phyloP scores from a whole-genome alignment of 2,888 invertebrate genomes.

The Lasioglossum malachurum region DNA sequence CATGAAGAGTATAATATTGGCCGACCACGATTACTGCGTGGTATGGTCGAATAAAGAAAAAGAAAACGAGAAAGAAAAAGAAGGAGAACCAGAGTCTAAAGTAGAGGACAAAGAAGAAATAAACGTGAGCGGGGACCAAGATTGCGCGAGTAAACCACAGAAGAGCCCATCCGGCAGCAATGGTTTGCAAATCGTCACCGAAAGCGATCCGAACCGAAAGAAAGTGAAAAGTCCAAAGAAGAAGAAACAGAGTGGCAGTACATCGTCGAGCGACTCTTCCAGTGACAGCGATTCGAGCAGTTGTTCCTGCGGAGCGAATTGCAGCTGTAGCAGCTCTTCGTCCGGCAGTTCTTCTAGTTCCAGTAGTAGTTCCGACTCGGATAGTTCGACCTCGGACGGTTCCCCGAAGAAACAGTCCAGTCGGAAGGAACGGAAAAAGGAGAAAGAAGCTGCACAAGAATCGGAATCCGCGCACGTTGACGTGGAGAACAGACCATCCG shows the following conservation, averaged over 20 bases:
- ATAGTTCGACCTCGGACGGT: constrained; percentile 88
- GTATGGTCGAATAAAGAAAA: constrained; percentile 76
- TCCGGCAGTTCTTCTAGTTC: constrained; percentile 88
- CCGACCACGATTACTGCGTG: constrained; percentile 91
- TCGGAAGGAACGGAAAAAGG: constrained; percentile 84
- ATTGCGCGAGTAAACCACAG: constrained; percentile 64
- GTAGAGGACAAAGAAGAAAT: constrained; percentile 64
- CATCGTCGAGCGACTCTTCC: constrained; percentile 91
- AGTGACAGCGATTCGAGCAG: constrained; percentile 91
- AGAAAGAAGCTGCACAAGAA: constrained; percentile 83
- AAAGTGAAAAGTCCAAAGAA: constrained; percentile 83
- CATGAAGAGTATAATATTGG: constrained; percentile 82
- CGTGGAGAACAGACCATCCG: constrained; percentile 51
- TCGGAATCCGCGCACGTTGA: constrained; percentile 86
- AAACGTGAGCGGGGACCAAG: constrained; percentile 50
- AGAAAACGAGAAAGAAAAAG: constrained; percentile 2
- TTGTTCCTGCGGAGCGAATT: constrained; percentile 93
- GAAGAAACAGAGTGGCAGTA: constrained; percentile 84
- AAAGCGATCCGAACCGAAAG: constrained; percentile 68
- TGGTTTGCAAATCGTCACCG: constrained; percentile 74
- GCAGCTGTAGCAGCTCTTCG: constrained; percentile 92
- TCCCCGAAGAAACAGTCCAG: constrained; percentile 81
- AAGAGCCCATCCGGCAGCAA: constrained; percentile 66
- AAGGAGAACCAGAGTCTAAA: constrained; percentile 28
- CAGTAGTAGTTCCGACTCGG: constrained; percentile 87